phyloP scores from a whole-genome alignment of 2,113 vertebrate species.

The Crotalus helleri region DNA sequence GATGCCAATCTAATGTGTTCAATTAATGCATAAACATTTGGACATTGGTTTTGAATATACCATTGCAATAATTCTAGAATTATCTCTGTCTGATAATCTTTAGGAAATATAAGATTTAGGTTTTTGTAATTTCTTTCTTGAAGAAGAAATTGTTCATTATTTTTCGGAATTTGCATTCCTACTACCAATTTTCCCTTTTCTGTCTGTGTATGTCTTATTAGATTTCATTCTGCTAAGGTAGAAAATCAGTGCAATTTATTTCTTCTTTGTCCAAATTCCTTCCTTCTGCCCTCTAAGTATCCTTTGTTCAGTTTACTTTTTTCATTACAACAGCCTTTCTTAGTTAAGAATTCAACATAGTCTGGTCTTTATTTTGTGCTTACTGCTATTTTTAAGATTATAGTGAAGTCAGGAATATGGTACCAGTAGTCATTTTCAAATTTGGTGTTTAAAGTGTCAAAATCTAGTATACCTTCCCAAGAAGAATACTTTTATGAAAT shows the following conservation, averaged over 20 bases:
- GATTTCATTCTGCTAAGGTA: not conserved
- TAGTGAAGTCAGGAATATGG: not conserved
- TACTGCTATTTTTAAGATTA: not conserved
- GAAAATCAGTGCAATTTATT: not conserved
- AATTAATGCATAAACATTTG: not conserved
- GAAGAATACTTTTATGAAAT: not conserved
- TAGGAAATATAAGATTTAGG: not conserved
- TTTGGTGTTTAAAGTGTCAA: not conserved
- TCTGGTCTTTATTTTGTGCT: not conserved
- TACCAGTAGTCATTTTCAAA: not conserved
- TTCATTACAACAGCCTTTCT: not conserved
- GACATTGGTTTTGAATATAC: not conserved
- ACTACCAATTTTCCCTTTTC: not conserved
- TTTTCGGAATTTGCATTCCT: not conserved
- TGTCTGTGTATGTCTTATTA: not conserved
- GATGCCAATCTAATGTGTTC: not conserved
- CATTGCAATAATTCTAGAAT: not conserved
- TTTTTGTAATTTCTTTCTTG: not conserved
- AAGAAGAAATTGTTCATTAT: not conserved
- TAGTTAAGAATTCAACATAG: not conserved
- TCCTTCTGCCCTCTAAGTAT: not conserved
- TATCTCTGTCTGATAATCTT: not conserved
- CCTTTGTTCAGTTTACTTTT: not conserved
- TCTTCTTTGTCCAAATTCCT: constrained; percentile 1
- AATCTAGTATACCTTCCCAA: not conserved